Evolutionary conservation across 2,888 invertebrate genomes (phyloP).

Genomic region (Hirtodrosophila histrioides): DNA sequence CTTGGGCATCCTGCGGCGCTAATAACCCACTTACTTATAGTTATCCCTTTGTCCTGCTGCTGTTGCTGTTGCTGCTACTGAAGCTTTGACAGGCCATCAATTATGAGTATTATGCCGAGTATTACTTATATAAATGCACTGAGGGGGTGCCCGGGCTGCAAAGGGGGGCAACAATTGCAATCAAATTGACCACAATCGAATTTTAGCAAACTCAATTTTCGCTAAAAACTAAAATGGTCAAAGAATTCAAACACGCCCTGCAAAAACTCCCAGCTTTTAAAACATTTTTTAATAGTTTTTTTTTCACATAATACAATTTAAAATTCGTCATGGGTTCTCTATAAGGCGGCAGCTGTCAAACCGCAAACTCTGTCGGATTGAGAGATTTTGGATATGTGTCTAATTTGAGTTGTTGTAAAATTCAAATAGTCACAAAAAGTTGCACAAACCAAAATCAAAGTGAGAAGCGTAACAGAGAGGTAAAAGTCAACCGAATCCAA

Average conservation of each 20-base stretch:
- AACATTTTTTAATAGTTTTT: slow-evolving; percentile 31
- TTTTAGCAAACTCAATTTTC: slow-evolving; percentile 20
- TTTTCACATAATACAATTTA: slow-evolving; percentile 7
- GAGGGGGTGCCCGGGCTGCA: slow-evolving; percentile 3
- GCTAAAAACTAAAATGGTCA: slow-evolving; percentile 30
- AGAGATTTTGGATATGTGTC: slow-evolving; percentile 20
- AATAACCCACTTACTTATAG: slow-evolving; percentile 82
- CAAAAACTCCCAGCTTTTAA: slow-evolving; percentile 5
- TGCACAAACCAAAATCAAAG: slow-evolving; percentile 44
- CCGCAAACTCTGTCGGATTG: slow-evolving; percentile 9
- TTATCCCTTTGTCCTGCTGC: slow-evolving; percentile 69
- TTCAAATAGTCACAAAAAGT: slow-evolving; percentile 23
- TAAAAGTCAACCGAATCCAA: not conserved
- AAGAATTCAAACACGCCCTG: slow-evolving; percentile 5
- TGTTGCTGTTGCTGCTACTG: slow-evolving; percentile 17
- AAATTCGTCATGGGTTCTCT: slow-evolving; percentile 22
- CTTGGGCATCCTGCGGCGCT: slow-evolving; percentile 76
- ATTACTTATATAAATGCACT: slow-evolving; percentile 47
- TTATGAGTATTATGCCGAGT: slow-evolving; percentile 59
- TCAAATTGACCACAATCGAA: slow-evolving; percentile 65
- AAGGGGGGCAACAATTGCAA: slow-evolving; percentile 59
- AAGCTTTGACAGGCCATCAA: slow-evolving; percentile 65
- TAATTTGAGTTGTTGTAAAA: slow-evolving; percentile 24
- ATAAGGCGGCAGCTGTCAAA: slow-evolving; percentile 32
- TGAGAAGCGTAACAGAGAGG: slow-evolving; percentile 42